phyloP scores from a whole-genome alignment of 2,888 invertebrate genomes.

The Ennomos fuscantarius region DNA sequence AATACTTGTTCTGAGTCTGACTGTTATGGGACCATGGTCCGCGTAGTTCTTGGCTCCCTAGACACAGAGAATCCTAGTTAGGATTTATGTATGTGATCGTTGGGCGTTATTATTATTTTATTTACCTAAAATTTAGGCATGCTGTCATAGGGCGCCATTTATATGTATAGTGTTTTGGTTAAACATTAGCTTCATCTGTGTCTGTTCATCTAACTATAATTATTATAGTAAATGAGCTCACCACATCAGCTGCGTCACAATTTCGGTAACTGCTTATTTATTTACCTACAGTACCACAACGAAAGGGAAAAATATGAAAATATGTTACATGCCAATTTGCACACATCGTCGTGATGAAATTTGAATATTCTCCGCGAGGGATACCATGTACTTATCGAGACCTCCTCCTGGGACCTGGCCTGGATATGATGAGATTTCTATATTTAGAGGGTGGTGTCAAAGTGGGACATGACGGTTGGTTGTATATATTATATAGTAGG shows the following conservation, averaged over 20 bases:
- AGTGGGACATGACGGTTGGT: not conserved
- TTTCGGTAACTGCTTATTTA: slow-evolving; percentile 15
- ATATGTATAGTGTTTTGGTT: too few species aligned
- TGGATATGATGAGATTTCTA: slow-evolving; percentile 29
- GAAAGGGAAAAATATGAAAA: slow-evolving; percentile 39
- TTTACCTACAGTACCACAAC: slow-evolving; percentile 19
- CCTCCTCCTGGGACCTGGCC: slow-evolving; percentile 20
- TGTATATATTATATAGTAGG: not conserved
- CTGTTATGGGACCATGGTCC: too few species aligned
- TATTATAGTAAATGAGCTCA: too few species aligned
- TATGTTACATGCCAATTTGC: slow-evolving; percentile 62
- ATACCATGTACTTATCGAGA: slow-evolving; percentile 36
- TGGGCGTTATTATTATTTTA: too few species aligned
- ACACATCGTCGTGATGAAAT: slow-evolving; percentile 61
- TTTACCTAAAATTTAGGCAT: too few species aligned
- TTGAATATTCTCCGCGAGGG: slow-evolving; percentile 59
- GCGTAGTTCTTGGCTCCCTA: too few species aligned
- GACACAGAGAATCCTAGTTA: too few species aligned
- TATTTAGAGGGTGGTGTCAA: slow-evolving; percentile 21
- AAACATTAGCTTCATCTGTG: too few species aligned
- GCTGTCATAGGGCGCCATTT: too few species aligned
- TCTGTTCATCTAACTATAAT: too few species aligned
- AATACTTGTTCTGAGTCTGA: too few species aligned
- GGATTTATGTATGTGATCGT: too few species aligned
- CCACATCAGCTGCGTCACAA: slow-evolving; percentile 6